Conservation (phyloP, 2,797 vertebrate genomes). For the Rhynchotus rufescens region DNA sequence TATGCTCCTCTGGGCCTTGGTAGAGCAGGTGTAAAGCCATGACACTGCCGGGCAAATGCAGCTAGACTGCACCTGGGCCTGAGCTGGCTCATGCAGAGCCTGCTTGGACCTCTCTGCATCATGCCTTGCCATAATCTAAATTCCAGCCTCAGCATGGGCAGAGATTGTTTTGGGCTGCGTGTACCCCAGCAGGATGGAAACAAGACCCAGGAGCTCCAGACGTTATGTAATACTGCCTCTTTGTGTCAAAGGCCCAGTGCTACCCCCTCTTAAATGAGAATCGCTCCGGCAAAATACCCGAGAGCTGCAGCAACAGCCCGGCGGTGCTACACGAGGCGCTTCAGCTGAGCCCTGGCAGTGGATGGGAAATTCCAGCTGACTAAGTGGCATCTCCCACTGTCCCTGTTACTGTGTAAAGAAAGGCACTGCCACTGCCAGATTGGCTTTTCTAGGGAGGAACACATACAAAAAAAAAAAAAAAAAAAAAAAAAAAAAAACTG, state of each 20-base stretch:
- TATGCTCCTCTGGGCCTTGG: not conserved
- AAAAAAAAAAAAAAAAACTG: not conserved
- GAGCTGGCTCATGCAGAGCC: not conserved
- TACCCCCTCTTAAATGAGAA: not conserved
- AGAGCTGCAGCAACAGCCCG: too few relatives aligned
- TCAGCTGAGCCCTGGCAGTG: not conserved
- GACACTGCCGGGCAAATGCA: not conserved
- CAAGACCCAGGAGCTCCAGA: not conserved
- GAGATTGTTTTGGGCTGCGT: not conserved
- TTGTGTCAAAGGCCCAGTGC: not conserved
- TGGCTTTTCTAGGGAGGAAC: not conserved
- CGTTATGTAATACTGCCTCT: not conserved
- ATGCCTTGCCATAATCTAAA: not conserved
- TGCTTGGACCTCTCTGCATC: not conserved
- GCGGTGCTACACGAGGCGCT: not conserved
- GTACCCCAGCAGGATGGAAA: not conserved
- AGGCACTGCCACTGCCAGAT: not conserved
- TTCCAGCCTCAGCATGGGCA: not conserved
- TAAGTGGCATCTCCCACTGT: not conserved
- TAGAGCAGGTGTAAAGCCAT: not conserved
- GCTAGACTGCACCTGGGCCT: not conserved
- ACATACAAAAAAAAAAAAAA: too few relatives aligned
- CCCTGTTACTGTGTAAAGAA: not conserved
- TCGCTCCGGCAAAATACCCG: accelerated
- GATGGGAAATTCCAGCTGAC: not conserved